A percentile compares a stretch with the other conserved stretches of the same genome.
These are phyloP conservation scores for Artibeus jamaicensis DNA, from an alignment of 2,797 vertebrate species.

Conservation along the genomic window DNA sequence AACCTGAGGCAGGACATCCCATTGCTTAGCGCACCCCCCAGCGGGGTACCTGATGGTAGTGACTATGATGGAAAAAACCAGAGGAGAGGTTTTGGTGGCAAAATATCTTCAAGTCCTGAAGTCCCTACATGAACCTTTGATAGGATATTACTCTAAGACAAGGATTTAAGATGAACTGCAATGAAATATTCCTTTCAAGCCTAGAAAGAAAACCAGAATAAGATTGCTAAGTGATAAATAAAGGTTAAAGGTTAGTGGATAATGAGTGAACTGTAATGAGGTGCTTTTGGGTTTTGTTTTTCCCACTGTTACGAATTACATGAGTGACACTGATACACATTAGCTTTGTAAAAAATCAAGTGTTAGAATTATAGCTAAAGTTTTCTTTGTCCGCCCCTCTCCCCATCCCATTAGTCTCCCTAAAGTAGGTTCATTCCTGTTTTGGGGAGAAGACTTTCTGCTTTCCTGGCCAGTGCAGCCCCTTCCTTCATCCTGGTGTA, in stretches of 20 bases:
- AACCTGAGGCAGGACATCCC: not conserved
- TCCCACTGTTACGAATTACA: not conserved
- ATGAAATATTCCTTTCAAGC: not conserved
- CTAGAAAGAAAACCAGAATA: not conserved
- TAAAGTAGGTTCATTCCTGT: not conserved
- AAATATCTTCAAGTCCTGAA: not conserved
- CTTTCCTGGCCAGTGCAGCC: not conserved
- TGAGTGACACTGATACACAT: not conserved
- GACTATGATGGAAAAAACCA: not conserved
- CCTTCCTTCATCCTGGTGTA: not conserved
- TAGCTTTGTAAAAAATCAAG: not conserved
- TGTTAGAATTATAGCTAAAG: not conserved
- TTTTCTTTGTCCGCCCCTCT: not conserved
- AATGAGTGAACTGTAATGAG: not conserved
- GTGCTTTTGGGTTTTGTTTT: not conserved
- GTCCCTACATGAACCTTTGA: not conserved
- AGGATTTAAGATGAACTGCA: not conserved
- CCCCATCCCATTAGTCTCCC: not conserved
- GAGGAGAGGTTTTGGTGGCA: not conserved
- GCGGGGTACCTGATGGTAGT: not conserved
- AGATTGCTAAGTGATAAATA: not conserved
- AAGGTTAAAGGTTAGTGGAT: not conserved
- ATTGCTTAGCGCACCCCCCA: not conserved
- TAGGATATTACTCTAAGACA: not conserved
- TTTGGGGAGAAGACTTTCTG: not conserved